These are phyloP conservation scores for Sesamia inferens DNA, from an alignment of 2,888 invertebrate genomes.

Conservation along the genomic window DNA sequence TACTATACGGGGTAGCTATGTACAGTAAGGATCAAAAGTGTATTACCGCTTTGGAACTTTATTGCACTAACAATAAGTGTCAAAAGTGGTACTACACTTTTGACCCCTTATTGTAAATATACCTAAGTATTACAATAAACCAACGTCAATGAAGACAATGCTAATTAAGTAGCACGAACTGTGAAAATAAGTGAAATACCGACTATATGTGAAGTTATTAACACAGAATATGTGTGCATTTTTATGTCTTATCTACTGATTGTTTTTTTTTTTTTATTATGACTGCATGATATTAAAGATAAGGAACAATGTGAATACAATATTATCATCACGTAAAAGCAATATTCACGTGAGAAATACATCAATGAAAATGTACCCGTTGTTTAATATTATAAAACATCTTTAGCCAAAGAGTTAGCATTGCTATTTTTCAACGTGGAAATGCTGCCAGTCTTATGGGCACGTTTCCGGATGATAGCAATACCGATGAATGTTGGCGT, in stretches of 20 bases:
- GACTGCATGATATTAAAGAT: constrained; percentile 25
- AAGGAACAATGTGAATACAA: constrained; percentile 4
- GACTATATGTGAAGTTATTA: neutral
- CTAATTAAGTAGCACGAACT: neutral
- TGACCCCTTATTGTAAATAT: too few species aligned
- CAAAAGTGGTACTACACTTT: too few species aligned
- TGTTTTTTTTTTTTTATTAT: constrained; percentile 12
- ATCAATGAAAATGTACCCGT: neutral
- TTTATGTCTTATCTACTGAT: constrained; percentile 6
- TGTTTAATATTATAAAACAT: neutral
- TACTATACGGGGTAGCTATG: too few species aligned
- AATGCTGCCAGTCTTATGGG: too few species aligned
- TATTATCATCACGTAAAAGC: constrained; percentile 1
- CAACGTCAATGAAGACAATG: neutral
- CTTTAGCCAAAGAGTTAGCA: too few species aligned
- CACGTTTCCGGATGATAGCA: too few species aligned
- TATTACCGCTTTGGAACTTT: too few species aligned
- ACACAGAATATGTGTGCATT: neutral
- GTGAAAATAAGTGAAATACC: neutral
- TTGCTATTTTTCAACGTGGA: too few species aligned
- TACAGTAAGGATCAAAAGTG: too few species aligned
- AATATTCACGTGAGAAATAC: constrained; percentile 3
- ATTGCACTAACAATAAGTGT: too few species aligned
- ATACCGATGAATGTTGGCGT: too few species aligned
- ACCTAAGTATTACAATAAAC: neutral